Base-by-base conservation (phyloP, 2,888 invertebrate species). In the Ennomos quercinarius region DNA sequence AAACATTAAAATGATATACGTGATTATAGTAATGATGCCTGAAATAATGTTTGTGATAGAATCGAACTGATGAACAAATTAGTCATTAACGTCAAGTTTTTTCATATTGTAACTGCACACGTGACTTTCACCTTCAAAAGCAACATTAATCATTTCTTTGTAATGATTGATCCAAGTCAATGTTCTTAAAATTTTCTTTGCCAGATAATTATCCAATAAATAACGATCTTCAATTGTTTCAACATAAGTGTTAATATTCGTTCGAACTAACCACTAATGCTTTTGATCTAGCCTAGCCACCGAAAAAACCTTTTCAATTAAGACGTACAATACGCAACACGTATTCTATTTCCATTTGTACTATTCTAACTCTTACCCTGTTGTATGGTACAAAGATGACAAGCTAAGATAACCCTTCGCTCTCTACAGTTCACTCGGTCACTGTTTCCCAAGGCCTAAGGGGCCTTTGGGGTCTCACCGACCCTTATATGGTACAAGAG, bases 391-490 rank as follows among this genome's bases (percentile, higher is more conserved):
- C 72, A 70, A 36, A 49, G 83, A 86, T 86, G 84, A 77, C 81
- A 78, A 69, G 39, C 47, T 42, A 36, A 58, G 88, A 86, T 88
- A 86, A 83, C 87, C 87, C 76, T 67, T 69, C 42, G 68, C 73
- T 79, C 79, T 77, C 81, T 76, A 73, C 64, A 74, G 87, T 84
- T 85, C 87, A 86, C 71, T 80, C 72, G 86, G 86, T 78, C 84
- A 84, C 74, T 76, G 78, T 78, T 78, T 74, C 78, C 80, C 81
- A 82, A 80, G 82, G 27, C 27, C 27, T 27, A 27, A 6, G 27
- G 27, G 79, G 74, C 73, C 76, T 78, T 75, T 64, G 69, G 77
- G 80, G 78, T 74, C 80, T 76, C 71, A 75, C 72, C 71, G 78
- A 75, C 78, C 84, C 80, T 71, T 81, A 81, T 76, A 86, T 73